A percentile compares a stretch with the other conserved stretches of the same genome.
These are phyloP conservation scores for Myotis findleyi DNA, from an alignment of 2,797 vertebrate species.

Conservation along the genomic window DNA sequence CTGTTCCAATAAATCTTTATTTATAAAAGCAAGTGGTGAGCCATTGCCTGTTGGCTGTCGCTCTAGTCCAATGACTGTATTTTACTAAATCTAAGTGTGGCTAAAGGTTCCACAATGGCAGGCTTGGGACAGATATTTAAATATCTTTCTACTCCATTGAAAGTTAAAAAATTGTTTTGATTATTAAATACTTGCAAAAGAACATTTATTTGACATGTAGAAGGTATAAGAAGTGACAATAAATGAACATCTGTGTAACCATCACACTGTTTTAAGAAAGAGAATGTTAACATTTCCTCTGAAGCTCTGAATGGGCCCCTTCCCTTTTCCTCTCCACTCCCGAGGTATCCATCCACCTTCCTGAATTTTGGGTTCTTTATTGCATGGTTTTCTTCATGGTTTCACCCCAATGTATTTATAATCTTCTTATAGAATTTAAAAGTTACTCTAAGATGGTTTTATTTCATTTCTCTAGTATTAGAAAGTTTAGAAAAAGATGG, in stretches of 20 bases:
- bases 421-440: conserved; percentile 13
- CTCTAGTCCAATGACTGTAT: background rate
- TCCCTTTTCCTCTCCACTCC: background rate
- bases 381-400: conserved; percentile 28
- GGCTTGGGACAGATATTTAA: background rate
- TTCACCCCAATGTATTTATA: background rate
- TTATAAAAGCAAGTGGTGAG: background rate
- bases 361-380: background rate
- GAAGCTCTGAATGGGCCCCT: background rate
- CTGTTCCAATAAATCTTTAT: conserved; percentile 38
- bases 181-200: conserved; percentile 27
- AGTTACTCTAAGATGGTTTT: background rate
- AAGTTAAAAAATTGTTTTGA: background rate
- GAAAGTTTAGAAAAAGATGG: conserved; percentile 26
- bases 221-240: background rate
- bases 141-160: background rate
- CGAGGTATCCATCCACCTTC: background rate
- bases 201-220: background rate
- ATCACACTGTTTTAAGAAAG: background rate
- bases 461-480: conserved; percentile 39
- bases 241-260: background rate
- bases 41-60: background rate
- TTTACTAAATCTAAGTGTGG: conserved; percentile 30
- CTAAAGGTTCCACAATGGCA: background rate
- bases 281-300: background rate